Evolutionary conservation across 2,113 vertebrate genomes (phyloP), one percentile per base, ranked within the genome.

Genomic region (Stegostoma tigrinum): DNA sequence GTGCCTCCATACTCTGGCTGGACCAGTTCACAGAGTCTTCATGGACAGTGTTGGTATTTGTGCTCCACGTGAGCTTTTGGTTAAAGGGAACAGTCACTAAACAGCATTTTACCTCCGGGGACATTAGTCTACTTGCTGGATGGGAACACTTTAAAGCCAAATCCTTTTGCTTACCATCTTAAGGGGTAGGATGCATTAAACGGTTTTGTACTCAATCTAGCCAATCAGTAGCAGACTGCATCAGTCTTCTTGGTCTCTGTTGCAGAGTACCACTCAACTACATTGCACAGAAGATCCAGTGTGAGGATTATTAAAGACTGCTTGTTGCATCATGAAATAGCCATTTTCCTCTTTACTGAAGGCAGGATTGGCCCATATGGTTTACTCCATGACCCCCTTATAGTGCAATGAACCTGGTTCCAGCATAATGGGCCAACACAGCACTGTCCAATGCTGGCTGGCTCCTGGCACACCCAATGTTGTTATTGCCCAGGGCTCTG

Each of bases 341-440:
- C 10, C 24, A 72, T 52, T 34, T 12, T 72, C n/a, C 24, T 1
- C 45, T 3, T 14, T 72, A 67, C 24, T 34, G 27, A 72, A 72
- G 67, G 68, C 89, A 48, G 68, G 21, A 52, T 75, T 95, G 24
- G 38, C 27, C 30, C 66, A 0, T 97, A 97, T 97, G 97, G 97
- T 97, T 97, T 96, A 61, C 55, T 2, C 97, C 96, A 97, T 97
- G 96, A 95, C 66, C 96, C 97, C 96, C 97, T 97, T 96, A 95
- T 89, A 75, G 96, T 96, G 97, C 96, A 94, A 96, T 96, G 97
- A 97, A 96, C 96, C 97, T 97, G 97, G 97, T 97, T 97, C 97
- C 97, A 96, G 97, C 97, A 98, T 97, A 97, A 98, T 98, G 98
- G 99, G 99, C 98, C 98, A 99, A 99, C 98, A 98, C 97, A 96